phyloP scores from a whole-genome alignment of 2,888 invertebrate genomes.

The Ichneumoninae sp. region DNA sequence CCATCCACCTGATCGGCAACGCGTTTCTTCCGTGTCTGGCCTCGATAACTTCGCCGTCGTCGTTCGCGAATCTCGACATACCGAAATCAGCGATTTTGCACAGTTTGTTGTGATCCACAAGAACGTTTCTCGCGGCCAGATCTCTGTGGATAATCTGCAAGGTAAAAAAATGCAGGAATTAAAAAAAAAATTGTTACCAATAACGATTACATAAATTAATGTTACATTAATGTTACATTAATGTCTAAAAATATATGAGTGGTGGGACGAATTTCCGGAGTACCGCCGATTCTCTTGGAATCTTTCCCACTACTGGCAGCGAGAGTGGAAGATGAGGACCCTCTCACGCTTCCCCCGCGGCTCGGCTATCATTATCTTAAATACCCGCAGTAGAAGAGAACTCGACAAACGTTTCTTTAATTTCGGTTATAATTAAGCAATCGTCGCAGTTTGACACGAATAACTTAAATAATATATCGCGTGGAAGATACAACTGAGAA shows the following conservation, averaged over 20 bases:
- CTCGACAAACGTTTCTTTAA: slow-evolving; percentile 23
- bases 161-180: slow-evolving; percentile 46
- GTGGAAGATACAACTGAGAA: background rate
- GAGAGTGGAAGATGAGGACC: slow-evolving; percentile 1
- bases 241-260: slow-evolving; percentile 8
- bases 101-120: slow-evolving; percentile 93
- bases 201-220: no score
- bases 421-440: slow-evolving; percentile 52
- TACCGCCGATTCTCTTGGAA: slow-evolving; percentile 16
- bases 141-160: slow-evolving; percentile 93
- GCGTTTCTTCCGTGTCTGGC: slow-evolving; percentile 86
- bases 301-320: background rate
- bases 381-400: background rate
- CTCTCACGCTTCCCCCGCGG: slow-evolving; percentile 36
- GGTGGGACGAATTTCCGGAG: slow-evolving; percentile 7
- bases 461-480: background rate
- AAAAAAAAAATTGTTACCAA: background rate
- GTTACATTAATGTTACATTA: no score
- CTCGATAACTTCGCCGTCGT: slow-evolving; percentile 85
- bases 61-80: slow-evolving; percentile 89
- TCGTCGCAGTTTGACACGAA: slow-evolving; percentile 5
- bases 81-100: slow-evolving; percentile 96
- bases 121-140: slow-evolving; percentile 92
- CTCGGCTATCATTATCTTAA: slow-evolving; percentile 4
- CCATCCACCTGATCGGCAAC: slow-evolving; percentile 93